A percentile compares a stretch with the other conserved stretches of the same genome.
Conservation (phyloP, 2,888 invertebrate species). For the Dorcus hopei region DNA sequence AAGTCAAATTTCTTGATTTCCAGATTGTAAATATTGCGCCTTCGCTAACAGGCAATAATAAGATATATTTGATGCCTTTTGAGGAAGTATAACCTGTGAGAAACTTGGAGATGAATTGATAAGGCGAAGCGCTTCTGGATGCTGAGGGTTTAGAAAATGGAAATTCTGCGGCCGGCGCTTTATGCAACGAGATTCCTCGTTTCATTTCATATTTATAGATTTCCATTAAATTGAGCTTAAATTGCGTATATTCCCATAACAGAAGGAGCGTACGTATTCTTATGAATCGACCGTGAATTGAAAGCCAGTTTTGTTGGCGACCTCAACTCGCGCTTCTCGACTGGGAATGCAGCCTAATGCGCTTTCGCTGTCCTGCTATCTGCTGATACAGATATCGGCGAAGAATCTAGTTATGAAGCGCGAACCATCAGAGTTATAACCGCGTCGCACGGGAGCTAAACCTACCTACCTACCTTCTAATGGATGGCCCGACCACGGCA, state of each 20-base stretch:
- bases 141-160: background rate
- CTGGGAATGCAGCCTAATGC: conserved; percentile 44
- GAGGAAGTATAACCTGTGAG: too few species aligned
- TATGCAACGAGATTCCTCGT: conserved; percentile 1
- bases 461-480: conserved; percentile 24
- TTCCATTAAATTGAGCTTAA: background rate
- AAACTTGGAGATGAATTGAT: too few species aligned
- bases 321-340: background rate
- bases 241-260: conserved; percentile 1
- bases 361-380: conserved; percentile 46
- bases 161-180: background rate
- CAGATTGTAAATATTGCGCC: too few species aligned
- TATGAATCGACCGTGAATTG: conserved; percentile 2
- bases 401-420: conserved; percentile 39
- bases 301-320: background rate
- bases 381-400: conserved; percentile 47
- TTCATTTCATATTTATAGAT: conserved; percentile 3
- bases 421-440: conserved; percentile 38
- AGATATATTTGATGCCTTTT: too few species aligned
- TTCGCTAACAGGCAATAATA: too few species aligned
- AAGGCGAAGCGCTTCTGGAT: too few species aligned
- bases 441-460: conserved; percentile 31
- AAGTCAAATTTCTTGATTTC: too few species aligned
- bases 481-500: conserved; percentile 13
- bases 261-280: background rate